Evolutionary conservation across 2,113 vertebrate genomes (phyloP).

Genomic region (Stictonetta naevosa): DNA sequence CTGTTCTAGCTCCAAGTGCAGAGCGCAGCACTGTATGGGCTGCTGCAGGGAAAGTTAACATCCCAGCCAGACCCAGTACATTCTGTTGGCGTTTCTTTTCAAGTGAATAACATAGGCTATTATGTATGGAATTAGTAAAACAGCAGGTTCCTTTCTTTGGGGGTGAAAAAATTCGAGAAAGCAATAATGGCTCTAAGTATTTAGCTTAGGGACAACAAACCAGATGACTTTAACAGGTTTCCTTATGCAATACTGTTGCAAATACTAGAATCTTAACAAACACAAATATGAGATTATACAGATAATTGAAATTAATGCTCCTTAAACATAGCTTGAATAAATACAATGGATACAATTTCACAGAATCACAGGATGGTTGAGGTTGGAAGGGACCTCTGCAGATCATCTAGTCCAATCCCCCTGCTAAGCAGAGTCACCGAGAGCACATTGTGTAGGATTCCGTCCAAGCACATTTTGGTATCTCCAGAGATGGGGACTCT

Average conservation of each 20-base stretch:
- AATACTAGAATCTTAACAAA: background rate
- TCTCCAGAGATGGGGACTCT: too few species aligned
- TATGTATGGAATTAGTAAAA: background rate
- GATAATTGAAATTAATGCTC: background rate
- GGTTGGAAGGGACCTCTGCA: too few species aligned
- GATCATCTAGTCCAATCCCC: too few species aligned
- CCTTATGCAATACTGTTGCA: background rate
- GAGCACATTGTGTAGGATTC: too few species aligned
- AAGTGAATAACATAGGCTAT: background rate
- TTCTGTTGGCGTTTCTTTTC: background rate
- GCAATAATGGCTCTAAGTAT: background rate
- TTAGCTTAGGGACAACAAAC: background rate
- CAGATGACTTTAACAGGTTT: background rate
- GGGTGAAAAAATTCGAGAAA: background rate
- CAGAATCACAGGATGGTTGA: too few species aligned
- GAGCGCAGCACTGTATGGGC: too few species aligned
- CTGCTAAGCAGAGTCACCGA: too few species aligned
- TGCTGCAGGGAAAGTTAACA: too few species aligned
- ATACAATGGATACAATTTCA: background rate
- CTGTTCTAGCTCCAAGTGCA: too few species aligned
- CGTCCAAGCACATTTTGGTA: too few species aligned
- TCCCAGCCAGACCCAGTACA: too few species aligned
- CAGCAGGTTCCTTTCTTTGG: background rate
- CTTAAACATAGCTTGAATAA: background rate
- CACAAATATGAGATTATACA: background rate